These are phyloP conservation scores for Rhopalosiphum maidis DNA, from an alignment of 1,140 invertebrate genomes.

Conservation along the genomic window DNA sequence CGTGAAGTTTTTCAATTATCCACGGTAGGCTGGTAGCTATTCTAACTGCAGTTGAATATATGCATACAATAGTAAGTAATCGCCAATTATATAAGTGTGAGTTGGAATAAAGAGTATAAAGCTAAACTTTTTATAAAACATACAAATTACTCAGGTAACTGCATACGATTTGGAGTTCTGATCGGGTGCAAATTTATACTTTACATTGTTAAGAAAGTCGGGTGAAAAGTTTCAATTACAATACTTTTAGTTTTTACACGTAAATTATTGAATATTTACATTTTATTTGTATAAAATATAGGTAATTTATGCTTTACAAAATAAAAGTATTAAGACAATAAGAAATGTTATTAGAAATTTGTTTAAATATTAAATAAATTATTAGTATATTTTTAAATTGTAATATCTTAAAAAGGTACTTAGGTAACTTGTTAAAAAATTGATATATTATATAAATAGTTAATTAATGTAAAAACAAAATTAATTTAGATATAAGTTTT, in stretches of 20 bases:
- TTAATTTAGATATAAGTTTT: not conserved
- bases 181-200: not conserved
- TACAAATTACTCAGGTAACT: not conserved
- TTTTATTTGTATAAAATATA: not conserved
- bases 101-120: not conserved
- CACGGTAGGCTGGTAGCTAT: not conserved
- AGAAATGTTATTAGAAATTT: not conserved
- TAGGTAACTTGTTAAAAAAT: too few relatives aligned
- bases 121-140: not conserved
- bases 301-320: not conserved
- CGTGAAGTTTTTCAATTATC: conserved; percentile 23
- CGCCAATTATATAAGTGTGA: not conserved
- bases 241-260: not conserved
- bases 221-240: not conserved
- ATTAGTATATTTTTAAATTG: not conserved
- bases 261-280: not conserved
- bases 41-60: not conserved
- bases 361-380: not conserved
- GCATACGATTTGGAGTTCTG: not conserved
- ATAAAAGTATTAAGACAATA: not conserved
- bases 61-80: not conserved
- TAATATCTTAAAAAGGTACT: not conserved
- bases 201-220: not conserved
- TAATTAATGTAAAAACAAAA: not conserved
- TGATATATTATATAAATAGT: not conserved